Base-by-base conservation (phyloP, 1,140 invertebrate species). In the Leguminivora glycinivorella region DNA sequence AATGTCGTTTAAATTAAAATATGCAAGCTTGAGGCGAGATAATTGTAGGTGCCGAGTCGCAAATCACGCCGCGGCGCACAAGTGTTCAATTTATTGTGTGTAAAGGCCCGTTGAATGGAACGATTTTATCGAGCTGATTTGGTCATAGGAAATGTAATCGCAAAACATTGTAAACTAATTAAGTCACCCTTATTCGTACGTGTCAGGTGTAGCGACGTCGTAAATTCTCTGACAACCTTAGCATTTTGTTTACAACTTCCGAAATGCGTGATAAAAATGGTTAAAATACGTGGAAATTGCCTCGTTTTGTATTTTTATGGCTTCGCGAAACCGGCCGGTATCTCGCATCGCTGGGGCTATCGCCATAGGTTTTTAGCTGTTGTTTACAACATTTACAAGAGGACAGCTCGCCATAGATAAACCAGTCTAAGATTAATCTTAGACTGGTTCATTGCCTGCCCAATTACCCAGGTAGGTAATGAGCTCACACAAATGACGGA, bases 1-100 rank as follows among this genome's bases (percentile, higher is more conserved):
- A 84, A 85, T 81, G 83, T 83, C 82, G 77, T 81, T 83, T 82
- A 80, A 83, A 80, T 77, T 83, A 82, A 84, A 85, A 78, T 73
- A 77, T 77, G 70, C 72, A 80, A 70, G 68, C 71, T 75, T 69
- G 68, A 75, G 75, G 77, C 75, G 75, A 76, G 74, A 76, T 81
- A 76, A 79, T 81, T 81, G 74, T 43, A 43, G 40, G 67, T 67
- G 72, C 72, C 63, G 26, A 75, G 72, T 72, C 60, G 75, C 79
- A 82, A 84, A 82, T 83, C 75, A 82, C 77, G 29, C 68, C 73
- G 63, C 56, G 29, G 14, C 10, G 34, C 40, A n/a, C 40, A 29
- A 26, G 25, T 29, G 58, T 29, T 17, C 25, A 29, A 70, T 69
- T 56, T 56, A 52, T 69, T 69, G 29, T 34, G 40, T 26, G 29